These are phyloP conservation scores for Diadophis punctatus DNA, from an alignment of 2,113 vertebrate species.

Conservation along the genomic window DNA sequence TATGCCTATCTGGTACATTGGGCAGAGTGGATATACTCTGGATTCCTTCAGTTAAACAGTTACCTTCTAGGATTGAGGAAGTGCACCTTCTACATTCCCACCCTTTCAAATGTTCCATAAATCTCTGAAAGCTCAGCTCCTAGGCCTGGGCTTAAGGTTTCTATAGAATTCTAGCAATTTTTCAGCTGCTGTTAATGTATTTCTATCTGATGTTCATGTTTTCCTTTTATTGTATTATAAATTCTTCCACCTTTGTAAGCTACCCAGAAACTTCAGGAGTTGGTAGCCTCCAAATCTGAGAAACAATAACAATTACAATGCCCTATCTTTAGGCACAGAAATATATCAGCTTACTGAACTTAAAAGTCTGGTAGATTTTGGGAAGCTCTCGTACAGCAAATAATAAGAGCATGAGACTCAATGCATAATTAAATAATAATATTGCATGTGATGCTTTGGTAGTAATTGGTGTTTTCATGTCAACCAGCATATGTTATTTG, in stretches of 20 bases:
- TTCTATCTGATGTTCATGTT: neutral
- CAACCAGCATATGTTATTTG: neutral
- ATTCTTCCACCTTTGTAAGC: neutral
- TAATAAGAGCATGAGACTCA: neutral
- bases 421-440: neutral
- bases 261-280: neutral
- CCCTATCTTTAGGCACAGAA: neutral
- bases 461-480: neutral
- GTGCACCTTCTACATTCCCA: neutral
- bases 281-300: neutral
- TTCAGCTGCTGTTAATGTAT: neutral
- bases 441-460: neutral
- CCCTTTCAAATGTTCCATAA: neutral
- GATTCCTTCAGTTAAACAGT: neutral
- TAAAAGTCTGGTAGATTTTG: neutral
- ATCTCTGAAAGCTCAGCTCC: neutral
- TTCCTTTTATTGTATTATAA: neutral
- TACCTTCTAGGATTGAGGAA: neutral
- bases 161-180: neutral
- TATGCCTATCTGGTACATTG: neutral
- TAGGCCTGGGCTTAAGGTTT: neutral
- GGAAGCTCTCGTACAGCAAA: neutral
- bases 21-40: neutral
- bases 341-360: neutral
- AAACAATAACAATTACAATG: neutral